Evolutionary conservation across 2,888 invertebrate genomes (phyloP).

Genomic region (Lucinisca nassula): DNA sequence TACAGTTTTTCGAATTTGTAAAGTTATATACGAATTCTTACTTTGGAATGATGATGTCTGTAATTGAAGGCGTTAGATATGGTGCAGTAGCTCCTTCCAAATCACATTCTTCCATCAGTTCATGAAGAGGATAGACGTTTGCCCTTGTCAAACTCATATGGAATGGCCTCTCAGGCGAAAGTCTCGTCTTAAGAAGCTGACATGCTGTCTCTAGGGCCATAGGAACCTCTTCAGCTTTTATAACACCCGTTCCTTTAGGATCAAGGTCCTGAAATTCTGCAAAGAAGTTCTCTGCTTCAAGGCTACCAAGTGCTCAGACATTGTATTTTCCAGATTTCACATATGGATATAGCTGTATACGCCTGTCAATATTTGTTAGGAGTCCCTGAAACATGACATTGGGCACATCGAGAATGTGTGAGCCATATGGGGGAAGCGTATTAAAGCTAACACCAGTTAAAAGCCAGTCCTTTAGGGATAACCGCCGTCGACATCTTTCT

Average conservation of each 20-base stretch:
- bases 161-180: constrained; percentile 34
- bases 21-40: neutral
- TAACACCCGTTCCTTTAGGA: constrained; percentile 46
- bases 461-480: constrained; percentile 41
- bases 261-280: constrained; percentile 53
- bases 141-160: constrained; percentile 22
- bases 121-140: neutral
- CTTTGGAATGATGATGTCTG: neutral
- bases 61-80: too few species aligned
- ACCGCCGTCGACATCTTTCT: constrained; percentile 33
- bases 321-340: constrained; percentile 43
- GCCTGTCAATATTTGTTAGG: constrained; percentile 50
- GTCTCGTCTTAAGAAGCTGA: constrained; percentile 12
- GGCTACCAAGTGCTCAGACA: constrained; percentile 47
- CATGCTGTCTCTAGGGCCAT: constrained; percentile 40
- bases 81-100: too few species aligned
- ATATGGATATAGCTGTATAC: constrained; percentile 48
- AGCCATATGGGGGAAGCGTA: constrained; percentile 50
- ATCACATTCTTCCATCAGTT: neutral
- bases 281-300: constrained; percentile 51
- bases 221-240: constrained; percentile 45
- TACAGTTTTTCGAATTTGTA: too few species aligned
- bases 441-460: constrained; percentile 39
- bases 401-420: constrained; percentile 47
- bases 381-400: constrained; percentile 54